A percentile compares a stretch with the other conserved stretches of the same genome.
Evolutionary conservation across 2,888 invertebrate genomes (phyloP).

Genomic region (Aporophyla nigra): DNA sequence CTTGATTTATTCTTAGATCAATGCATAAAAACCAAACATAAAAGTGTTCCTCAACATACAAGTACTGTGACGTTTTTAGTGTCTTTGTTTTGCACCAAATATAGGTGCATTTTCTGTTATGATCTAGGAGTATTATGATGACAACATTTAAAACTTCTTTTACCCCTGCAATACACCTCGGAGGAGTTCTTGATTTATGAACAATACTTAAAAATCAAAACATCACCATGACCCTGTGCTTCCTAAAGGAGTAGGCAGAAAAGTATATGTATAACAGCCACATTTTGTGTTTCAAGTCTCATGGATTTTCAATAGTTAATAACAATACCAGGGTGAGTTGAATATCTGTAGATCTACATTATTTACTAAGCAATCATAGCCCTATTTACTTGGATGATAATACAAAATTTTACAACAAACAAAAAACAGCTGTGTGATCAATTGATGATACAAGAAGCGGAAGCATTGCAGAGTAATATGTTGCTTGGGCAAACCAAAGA

Average conservation of each 20-base stretch:
- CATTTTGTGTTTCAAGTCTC: background rate
- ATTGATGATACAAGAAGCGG: conserved; percentile 6
- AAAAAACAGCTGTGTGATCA: conserved; percentile 27
- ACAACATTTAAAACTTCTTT: background rate
- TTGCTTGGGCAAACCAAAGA: background rate
- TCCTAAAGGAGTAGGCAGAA: background rate
- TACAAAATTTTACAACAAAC: conserved; percentile 2
- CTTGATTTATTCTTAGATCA: background rate
- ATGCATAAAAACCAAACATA: background rate
- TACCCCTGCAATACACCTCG: background rate
- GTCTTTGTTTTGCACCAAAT: background rate
- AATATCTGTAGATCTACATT: background rate
- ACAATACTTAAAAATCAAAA: background rate
- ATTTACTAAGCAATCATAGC: background rate
- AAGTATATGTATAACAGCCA: background rate
- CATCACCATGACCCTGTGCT: background rate
- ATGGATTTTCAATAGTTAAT: background rate
- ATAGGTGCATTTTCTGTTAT: background rate
- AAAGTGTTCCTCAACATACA: background rate
- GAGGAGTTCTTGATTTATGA: background rate
- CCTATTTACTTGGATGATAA: conserved; percentile 20
- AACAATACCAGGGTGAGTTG: background rate
- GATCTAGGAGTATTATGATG: background rate
- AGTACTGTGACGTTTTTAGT: background rate
- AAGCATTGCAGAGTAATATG: conserved; percentile 1